A percentile compares a stretch with the other conserved stretches of the same genome.
Evolutionary conservation across 2,113 vertebrate genomes (phyloP).

Genomic region (Ammodramus savannarum): DNA sequence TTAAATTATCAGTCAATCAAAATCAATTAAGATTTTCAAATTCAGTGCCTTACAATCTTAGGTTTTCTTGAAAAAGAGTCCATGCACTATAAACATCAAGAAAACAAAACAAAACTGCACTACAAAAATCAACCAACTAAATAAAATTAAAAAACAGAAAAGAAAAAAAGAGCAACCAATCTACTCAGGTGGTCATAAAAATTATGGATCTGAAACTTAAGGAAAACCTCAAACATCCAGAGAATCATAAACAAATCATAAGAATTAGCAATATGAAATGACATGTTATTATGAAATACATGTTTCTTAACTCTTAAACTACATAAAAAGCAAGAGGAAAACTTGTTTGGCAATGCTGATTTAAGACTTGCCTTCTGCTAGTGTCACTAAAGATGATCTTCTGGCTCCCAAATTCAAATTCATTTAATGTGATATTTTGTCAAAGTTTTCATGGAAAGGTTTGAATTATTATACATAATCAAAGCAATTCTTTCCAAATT

Average conservation of each 20-base stretch:
- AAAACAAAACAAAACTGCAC: not conserved
- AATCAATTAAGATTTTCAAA: not conserved
- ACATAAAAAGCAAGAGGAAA: not conserved
- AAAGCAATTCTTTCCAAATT: not conserved
- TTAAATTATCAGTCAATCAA: not conserved
- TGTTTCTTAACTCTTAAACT: not conserved
- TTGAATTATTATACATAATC: not conserved
- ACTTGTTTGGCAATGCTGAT: not conserved
- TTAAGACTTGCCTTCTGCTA: not conserved
- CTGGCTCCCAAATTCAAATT: not conserved
- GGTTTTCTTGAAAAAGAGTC: not conserved
- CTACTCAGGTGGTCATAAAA: not conserved
- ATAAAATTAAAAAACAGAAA: not conserved
- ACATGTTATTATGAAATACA: not conserved
- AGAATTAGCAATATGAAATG: not conserved
- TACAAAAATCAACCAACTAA: not conserved
- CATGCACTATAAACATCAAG: not conserved
- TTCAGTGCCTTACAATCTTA: not conserved
- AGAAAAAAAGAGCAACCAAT: not conserved
- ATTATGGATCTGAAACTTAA: not conserved
- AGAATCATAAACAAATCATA: not conserved
- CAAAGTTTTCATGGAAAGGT: not conserved
- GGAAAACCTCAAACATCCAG: not conserved
- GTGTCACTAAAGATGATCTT: not conserved
- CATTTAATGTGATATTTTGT: not conserved